These are phyloP conservation scores for Diachasma alloeum DNA, from an alignment of 1,140 invertebrate species.

Conservation along the genomic window DNA sequence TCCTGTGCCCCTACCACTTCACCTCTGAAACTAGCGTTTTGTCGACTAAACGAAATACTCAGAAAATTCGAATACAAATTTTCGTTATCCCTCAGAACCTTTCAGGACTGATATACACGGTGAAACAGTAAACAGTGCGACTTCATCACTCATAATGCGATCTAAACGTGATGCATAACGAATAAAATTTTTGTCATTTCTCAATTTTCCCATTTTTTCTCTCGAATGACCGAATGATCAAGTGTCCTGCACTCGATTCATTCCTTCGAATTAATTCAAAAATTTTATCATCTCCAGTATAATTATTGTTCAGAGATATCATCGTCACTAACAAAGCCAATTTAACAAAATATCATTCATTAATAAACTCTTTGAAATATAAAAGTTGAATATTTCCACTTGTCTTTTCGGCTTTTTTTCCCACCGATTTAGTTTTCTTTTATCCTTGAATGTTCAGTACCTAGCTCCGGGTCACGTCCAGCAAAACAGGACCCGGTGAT, in stretches of 20 bases:
- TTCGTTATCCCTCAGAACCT: background rate
- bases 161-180: background rate
- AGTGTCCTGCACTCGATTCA: slow-evolving; percentile 49
- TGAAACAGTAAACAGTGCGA: background rate
- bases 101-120: background rate
- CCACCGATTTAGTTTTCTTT: slow-evolving; percentile 3
- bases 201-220: background rate
- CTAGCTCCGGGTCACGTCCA: slow-evolving; percentile 60
- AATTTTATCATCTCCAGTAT: background rate
- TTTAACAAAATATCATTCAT: slow-evolving; percentile 50
- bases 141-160: background rate
- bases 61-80: background rate
- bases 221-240: slow-evolving; percentile 30
- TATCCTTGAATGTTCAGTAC: slow-evolving; percentile 22
- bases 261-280: slow-evolving; percentile 16
- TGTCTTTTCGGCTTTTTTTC: background rate
- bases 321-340: slow-evolving; percentile 29
- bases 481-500: slow-evolving; percentile 51
- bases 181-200: background rate
- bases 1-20: background rate
- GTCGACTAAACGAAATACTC: background rate
- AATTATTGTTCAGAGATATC: slow-evolving; percentile 17
- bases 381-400: slow-evolving; percentile 40
- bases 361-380: slow-evolving; percentile 53
- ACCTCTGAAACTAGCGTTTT: background rate